These are phyloP conservation scores for Parascotia fuliginaria DNA, from an alignment of 2,888 invertebrate genomes.

Conservation along the genomic window DNA sequence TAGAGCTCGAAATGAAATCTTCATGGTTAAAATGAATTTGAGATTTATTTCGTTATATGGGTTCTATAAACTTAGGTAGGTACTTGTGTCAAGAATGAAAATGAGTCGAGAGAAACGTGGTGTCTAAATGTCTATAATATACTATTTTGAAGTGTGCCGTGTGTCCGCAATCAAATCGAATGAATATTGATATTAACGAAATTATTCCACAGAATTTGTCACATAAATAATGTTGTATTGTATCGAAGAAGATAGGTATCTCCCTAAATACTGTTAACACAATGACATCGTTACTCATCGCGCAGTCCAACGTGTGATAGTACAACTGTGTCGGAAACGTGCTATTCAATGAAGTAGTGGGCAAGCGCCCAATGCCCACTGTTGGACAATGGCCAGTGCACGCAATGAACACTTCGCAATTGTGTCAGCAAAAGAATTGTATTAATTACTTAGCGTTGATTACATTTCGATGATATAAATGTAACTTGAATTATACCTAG, in stretches of 20 bases:
- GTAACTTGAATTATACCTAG: neutral
- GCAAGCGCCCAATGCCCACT: slow-evolving; percentile 10
- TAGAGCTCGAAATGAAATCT: too few species aligned
- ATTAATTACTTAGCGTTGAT: neutral
- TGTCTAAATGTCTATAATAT: too few species aligned
- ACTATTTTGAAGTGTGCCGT: too few species aligned
- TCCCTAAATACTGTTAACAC: slow-evolving; percentile 1
- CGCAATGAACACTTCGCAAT: slow-evolving; percentile 2
- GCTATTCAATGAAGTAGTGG: slow-evolving; percentile 7
- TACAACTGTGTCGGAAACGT: slow-evolving; percentile 3
- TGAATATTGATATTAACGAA: too few species aligned
- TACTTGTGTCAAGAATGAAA: too few species aligned
- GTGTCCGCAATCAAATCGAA: too few species aligned
- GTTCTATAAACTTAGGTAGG: too few species aligned
- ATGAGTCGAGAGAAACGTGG: too few species aligned
- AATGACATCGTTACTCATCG: neutral
- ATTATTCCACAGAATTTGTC: too few species aligned
- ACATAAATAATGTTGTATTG: neutral
- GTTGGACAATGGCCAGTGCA: slow-evolving; percentile 32
- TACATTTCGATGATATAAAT: slow-evolving; percentile 2
- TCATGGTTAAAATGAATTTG: too few species aligned
- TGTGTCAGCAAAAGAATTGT: neutral
- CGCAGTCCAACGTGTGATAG: slow-evolving; percentile 1
- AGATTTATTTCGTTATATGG: too few species aligned
- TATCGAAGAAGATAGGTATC: neutral